Conservation (phyloP, 30 jellyfish, hydroid and myxozoan genomes). For the Haliclystus octoradiatus region DNA sequence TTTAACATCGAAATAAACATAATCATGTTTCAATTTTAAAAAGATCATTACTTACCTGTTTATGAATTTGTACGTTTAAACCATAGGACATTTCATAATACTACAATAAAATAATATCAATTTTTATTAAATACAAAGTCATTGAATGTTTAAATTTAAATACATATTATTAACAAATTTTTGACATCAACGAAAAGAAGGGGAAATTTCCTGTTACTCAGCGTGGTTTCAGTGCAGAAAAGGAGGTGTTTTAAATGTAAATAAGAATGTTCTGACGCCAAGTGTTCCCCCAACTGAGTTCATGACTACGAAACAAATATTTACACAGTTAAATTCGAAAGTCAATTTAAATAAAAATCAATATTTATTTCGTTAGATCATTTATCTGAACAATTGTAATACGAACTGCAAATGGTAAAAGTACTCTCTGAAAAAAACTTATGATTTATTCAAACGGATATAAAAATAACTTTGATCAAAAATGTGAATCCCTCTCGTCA, state of each 20-base stretch:
- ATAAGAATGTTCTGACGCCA: background rate
- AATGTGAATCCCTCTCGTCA: no score
- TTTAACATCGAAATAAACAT: no score
- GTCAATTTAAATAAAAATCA: background rate
- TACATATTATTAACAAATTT: no score
- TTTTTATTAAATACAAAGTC: no score
- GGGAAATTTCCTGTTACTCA: background rate
- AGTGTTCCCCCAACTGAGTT: background rate
- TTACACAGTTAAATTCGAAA: background rate
- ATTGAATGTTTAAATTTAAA: no score
- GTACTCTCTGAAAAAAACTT: no score
- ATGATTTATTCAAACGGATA: no score
- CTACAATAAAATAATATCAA: constrained; percentile 53
- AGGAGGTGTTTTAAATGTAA: background rate
- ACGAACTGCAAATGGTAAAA: no score
- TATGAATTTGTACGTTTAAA: constrained; percentile 93
- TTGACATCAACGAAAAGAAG: background rate
- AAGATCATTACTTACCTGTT: constrained; percentile 57
- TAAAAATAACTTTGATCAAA: no score
- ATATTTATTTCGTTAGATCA: background rate
- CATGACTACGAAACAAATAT: background rate
- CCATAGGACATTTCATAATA: constrained; percentile 99
- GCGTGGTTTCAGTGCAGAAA: background rate
- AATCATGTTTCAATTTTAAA: no score
- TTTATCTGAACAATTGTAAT: background rate